These are phyloP conservation scores for Monomorium pharaonis DNA, from an alignment of 1,140 invertebrate genomes.

Conservation along the genomic window DNA sequence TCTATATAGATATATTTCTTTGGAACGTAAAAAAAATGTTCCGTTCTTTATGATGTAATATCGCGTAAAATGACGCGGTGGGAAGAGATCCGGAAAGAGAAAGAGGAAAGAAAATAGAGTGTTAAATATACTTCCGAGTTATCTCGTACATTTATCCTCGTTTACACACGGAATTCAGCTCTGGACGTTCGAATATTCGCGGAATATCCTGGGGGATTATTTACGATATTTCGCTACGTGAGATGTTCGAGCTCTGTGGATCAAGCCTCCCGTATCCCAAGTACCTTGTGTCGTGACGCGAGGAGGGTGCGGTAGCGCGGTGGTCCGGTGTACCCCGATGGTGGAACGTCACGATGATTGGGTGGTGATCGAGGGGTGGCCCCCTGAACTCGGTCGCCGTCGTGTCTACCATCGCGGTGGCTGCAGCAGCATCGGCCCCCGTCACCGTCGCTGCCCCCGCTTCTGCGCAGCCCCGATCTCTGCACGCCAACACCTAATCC, in stretches of 20 bases:
- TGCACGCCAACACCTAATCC: conserved; percentile 80
- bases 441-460: conserved; percentile 53
- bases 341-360: conserved; percentile 67
- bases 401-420: conserved; percentile 50
- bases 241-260: not conserved
- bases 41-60: not conserved
- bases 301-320: conserved; percentile 77
- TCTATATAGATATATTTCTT: not conserved
- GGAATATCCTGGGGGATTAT: conserved; percentile 6
- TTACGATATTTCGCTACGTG: not conserved
- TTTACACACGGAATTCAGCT: not conserved
- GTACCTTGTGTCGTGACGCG: conserved; percentile 80
- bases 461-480: conserved; percentile 75
- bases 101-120: not conserved
- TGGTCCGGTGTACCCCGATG: conserved; percentile 72
- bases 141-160: not conserved
- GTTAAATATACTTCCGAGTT: not conserved
- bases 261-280: conserved; percentile 22
- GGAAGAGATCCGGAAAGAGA: no score
- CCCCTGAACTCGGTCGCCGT: conserved; percentile 38
- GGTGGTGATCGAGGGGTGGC: conserved; percentile 57
- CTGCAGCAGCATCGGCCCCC: conserved; percentile 56
- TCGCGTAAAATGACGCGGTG: not conserved
- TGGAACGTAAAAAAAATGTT: not conserved
- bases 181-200: not conserved